Percentiles rank a stretch among this genome's conserved stretches.
These are phyloP conservation scores for Allophyes oxyacanthae DNA, from an alignment of 2,888 invertebrate species.

Conservation along the genomic window DNA sequence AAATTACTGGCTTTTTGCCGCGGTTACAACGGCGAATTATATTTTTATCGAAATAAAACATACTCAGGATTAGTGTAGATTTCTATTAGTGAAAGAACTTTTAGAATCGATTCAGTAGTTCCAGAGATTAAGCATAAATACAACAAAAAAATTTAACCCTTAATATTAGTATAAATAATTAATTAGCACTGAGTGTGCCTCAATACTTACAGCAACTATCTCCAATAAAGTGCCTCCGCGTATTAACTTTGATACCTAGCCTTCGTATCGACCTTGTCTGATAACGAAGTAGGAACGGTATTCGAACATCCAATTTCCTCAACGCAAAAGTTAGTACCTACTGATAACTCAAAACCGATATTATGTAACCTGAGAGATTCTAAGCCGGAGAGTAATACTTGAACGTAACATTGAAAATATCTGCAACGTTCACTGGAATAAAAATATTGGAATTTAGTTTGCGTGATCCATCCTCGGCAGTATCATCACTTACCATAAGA, in stretches of 20 bases:
- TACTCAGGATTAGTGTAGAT: too few relatives aligned
- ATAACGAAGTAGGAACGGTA: conserved; percentile 32
- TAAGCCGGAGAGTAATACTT: too few relatives aligned
- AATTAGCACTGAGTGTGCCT: conserved; percentile 23
- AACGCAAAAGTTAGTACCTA: conserved; percentile 22
- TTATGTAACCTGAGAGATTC: conserved; percentile 11
- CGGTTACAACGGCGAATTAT: too few relatives aligned
- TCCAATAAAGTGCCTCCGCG: conserved; percentile 31
- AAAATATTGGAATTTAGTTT: too few relatives aligned
- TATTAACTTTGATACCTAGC: conserved; percentile 39
- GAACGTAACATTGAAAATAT: conserved; percentile 5
- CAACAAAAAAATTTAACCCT: too few relatives aligned
- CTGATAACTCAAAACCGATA: conserved; percentile 34
- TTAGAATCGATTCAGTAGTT: too few relatives aligned
- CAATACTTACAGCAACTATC: conserved; percentile 39
- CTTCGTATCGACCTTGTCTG: conserved; percentile 22
- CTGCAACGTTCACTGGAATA: conserved; percentile 5
- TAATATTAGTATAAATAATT: neutral
- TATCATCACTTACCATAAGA: too few relatives aligned
- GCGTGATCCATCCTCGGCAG: too few relatives aligned
- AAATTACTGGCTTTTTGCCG: too few relatives aligned
- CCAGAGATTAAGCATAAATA: too few relatives aligned
- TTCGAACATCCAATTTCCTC: conserved; percentile 26
- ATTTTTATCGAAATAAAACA: too few relatives aligned
- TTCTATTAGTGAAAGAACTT: too few relatives aligned